A percentile compares a stretch with the other conserved stretches of the same genome.
Evolutionary conservation across 2,888 invertebrate species (phyloP).

Genomic region (Cerceris rybyensis): DNA sequence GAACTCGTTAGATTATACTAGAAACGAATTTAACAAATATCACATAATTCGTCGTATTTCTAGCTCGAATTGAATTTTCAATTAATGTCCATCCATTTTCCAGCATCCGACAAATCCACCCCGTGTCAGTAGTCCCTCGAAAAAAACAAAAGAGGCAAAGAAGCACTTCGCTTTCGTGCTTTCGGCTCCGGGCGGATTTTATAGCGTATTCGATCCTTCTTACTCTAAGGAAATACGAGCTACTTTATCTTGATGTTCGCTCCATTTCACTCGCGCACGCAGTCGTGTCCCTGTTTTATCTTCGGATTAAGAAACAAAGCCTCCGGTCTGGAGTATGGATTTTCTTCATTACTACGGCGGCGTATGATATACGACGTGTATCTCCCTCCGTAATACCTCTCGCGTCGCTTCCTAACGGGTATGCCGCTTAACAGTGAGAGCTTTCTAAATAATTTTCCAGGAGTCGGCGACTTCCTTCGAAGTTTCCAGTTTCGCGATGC

Average conservation of each 20-base stretch:
- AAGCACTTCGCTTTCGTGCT: constrained; percentile 40
- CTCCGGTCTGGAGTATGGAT: constrained; percentile 61
- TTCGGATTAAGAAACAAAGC: constrained; percentile 70
- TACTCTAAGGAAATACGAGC: constrained; percentile 67
- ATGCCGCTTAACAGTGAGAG: constrained; percentile 35
- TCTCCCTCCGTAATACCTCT: constrained; percentile 44
- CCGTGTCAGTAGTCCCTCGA: neutral
- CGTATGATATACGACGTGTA: constrained; percentile 55
- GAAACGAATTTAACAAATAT: no score
- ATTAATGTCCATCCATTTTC: no score
- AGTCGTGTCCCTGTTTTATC: constrained; percentile 68
- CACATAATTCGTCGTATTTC: no score
- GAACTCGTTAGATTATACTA: no score
- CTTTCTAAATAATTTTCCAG: constrained; percentile 6
- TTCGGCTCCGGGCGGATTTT: constrained; percentile 62
- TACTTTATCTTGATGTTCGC: constrained; percentile 72
- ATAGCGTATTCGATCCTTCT: constrained; percentile 74
- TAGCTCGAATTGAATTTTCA: no score
- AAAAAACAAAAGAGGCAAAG: constrained; percentile 6
- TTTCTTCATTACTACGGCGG: constrained; percentile 64
- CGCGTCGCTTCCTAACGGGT: constrained; percentile 8
- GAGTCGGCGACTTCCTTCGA: neutral
- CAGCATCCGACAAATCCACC: neutral
- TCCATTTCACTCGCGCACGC: constrained; percentile 70
- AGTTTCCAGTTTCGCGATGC: neutral